A percentile compares a stretch with the other conserved stretches of the same genome.
Conservation (phyloP, 1,140 invertebrate species). For the Trichomalopsis sarcophagae region DNA sequence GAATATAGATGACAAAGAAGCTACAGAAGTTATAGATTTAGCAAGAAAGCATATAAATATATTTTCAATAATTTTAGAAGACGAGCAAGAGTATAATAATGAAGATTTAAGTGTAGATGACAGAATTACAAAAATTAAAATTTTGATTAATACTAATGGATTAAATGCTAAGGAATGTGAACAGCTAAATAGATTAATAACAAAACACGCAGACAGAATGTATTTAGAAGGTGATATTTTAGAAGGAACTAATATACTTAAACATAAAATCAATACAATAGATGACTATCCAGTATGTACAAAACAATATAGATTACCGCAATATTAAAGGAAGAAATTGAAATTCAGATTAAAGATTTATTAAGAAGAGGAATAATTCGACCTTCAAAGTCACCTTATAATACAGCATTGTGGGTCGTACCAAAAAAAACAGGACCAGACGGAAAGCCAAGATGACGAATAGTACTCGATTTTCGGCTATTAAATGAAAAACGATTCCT, state of each 20-base stretch:
- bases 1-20: too few relatives aligned
- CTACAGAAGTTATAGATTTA: too few relatives aligned
- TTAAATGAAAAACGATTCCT: constrained; percentile 68
- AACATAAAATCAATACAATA: neutral
- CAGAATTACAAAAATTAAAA: neutral
- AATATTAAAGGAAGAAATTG: neutral
- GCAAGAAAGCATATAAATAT: too few relatives aligned
- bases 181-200: neutral
- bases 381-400: neutral
- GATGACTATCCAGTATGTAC: neutral
- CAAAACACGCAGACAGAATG: neutral
- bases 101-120: neutral
- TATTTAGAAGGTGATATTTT: neutral
- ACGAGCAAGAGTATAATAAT: neutral
- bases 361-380: neutral
- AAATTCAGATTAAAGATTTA: neutral
- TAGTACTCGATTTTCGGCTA: constrained; percentile 65
- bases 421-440: constrained; percentile 56
- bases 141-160: neutral
- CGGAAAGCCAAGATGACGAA: constrained; percentile 52
- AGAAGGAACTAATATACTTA: neutral
- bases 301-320: neutral
- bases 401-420: constrained; percentile 51
- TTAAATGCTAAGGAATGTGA: neutral
- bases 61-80: neutral